A percentile compares a stretch with the other conserved stretches of the same genome.
Evolutionary conservation across 2,113 vertebrate genomes (phyloP).

Genomic region (Ictalurus furcatus): DNA sequence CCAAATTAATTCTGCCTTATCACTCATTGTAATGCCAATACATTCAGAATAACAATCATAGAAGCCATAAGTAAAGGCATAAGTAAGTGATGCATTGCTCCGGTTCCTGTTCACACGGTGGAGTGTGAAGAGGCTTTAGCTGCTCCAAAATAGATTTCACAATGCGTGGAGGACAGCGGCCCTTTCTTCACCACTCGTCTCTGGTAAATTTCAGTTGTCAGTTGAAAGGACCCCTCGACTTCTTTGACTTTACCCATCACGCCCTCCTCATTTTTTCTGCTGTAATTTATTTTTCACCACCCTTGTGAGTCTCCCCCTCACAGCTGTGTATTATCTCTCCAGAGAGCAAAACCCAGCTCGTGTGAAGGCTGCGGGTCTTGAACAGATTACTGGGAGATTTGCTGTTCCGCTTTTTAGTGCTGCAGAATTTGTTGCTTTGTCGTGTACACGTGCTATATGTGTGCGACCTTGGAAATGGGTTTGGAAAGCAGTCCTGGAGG

Average conservation of each 20-base stretch:
- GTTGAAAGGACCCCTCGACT: constrained; percentile 58
- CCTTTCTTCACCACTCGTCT: constrained; percentile 56
- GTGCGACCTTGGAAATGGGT: constrained; percentile 43
- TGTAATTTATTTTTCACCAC: constrained; percentile 61
- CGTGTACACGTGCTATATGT: neutral
- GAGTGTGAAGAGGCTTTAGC: constrained; percentile 38
- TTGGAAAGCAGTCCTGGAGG: constrained; percentile 14
- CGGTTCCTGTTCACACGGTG: constrained; percentile 55
- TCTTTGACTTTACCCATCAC: constrained; percentile 56
- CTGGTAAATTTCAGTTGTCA: constrained; percentile 67
- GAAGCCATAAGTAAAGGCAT: constrained; percentile 53
- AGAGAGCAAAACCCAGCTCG: constrained; percentile 46
- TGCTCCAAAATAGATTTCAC: constrained; percentile 56
- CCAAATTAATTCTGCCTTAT: constrained; percentile 29
- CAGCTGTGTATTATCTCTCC: constrained; percentile 63
- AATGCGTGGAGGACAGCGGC: constrained; percentile 55
- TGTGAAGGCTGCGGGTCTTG: constrained; percentile 42
- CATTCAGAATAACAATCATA: constrained; percentile 62
- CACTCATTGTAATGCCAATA: constrained; percentile 52
- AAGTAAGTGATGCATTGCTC: constrained; percentile 55
- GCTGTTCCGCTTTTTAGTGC: constrained; percentile 44
- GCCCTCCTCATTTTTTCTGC: constrained; percentile 41
- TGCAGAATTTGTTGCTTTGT: constrained; percentile 47
- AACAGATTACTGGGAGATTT: constrained; percentile 58
- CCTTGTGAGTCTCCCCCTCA: constrained; percentile 42